Base-by-base conservation (phyloP, 2,113 vertebrate species). In the Cyprinodon tularosa region DNA sequence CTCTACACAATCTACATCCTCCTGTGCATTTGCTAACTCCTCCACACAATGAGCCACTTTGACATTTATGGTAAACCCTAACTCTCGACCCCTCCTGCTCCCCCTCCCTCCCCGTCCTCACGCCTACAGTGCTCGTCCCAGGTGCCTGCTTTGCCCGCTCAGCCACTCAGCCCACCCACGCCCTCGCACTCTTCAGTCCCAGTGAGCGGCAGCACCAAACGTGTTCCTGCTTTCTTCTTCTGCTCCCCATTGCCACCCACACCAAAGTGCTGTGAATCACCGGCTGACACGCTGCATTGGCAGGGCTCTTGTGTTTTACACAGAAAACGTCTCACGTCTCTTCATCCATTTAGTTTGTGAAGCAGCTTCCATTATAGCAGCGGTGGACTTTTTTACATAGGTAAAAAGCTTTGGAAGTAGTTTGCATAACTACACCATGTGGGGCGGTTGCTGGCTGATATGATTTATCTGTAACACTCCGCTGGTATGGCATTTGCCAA, bases 81-180 rank as follows among this genome's bases (percentile, higher is more conserved):
- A 44, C 61, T 73, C 57, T 62, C 44, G 67, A 59, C 50, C 42
- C 72, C 67, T 37, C 68, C 39, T 66, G 61, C 29, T 48, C 57
- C 45, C 60, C 6, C 71, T 72, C 61, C 72, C 42, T 40, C 66
- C 50, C 78, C 75, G 39, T 76, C 82, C 87, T 69, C 61, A 81
- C 88, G 81, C 89, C 89, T 74, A 91, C 88, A 86, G 80, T 88
- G 88, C 91, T 91, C 92, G 81, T 92, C 92, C 92, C 93, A 93
- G 94, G 93, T 94, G 92, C 89, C 86, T 80, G 83, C 80, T 90
- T 84, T 86, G 90, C 89, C 90, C 68, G 83, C 77, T 91, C 78
- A 90, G 87, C 82, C 92, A 88, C 91, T 92, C 88, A 69, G 80
- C 90, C 88, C 93, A 85, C 94, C 92, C 92, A 95, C 94, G 74